A percentile compares a stretch with the other conserved stretches of the same genome.
Conservation (phyloP, 1,140 invertebrate species). For the Hestina assimilis region DNA sequence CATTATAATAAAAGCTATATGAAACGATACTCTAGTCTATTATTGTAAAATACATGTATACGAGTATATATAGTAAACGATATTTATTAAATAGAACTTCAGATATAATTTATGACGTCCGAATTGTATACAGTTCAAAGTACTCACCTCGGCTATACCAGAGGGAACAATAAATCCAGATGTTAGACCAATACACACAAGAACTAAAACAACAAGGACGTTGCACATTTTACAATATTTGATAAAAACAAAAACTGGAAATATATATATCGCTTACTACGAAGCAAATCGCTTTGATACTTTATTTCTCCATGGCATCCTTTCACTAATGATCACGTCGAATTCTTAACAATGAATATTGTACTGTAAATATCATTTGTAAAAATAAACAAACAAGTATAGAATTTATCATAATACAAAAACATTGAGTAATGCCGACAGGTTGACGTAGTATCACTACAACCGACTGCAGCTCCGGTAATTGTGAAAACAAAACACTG, state of each 20-base stretch:
- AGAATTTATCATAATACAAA: neutral
- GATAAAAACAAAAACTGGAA: constrained; percentile 34
- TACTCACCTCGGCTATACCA: constrained; percentile 48
- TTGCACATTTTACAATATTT: constrained; percentile 57
- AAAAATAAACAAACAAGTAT: neutral
- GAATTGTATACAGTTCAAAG: constrained; percentile 23
- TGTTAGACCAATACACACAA: constrained; percentile 45
- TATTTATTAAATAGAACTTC: constrained; percentile 2
- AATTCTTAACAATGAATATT: no score
- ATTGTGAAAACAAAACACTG: no score
- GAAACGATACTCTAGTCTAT: neutral
- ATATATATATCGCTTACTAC: constrained; percentile 20
- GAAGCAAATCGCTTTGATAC: constrained; percentile 8
- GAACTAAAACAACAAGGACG: constrained; percentile 47
- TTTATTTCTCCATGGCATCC: constrained; percentile 8
- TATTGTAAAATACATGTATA: neutral
- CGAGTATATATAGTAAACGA: neutral
- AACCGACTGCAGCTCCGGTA: no score
- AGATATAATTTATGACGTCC: constrained; percentile 11
- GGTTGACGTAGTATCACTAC: no score
- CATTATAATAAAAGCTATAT: no score
- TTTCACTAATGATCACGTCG: constrained; percentile 9
- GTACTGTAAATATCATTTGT: neutral
- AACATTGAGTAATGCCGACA: no score
- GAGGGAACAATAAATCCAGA: constrained; percentile 48